Evolutionary conservation across 2,888 invertebrate species (phyloP), one percentile per base, ranked within the genome.

Genomic region (Heteromurus nitidus): DNA sequence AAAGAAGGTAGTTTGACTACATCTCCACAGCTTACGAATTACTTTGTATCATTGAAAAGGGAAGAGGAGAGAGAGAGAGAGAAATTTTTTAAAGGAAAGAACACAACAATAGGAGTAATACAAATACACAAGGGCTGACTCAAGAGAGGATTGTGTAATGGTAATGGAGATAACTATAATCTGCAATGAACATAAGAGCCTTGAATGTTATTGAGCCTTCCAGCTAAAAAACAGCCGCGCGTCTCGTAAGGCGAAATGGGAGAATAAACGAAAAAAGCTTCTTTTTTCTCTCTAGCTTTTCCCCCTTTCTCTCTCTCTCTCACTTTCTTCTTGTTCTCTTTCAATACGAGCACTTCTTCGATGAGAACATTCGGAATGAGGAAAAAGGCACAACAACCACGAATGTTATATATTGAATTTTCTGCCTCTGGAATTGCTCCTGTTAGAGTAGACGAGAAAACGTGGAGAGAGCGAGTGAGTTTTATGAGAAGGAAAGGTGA

Each of bases 401-500:
- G 69, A 69, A 53, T 69, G 50, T 55, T 31, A 31, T 65, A 31
- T 67, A 69, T 69, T 69, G 69, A 69, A 69, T 69, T 69, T 50
- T 67, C 47, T 47, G 50, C 67, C 16, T 28, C 28, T 67, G 18
- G 18, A 67, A 50, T 67, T 47, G 67, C 50, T 47, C 1, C 64
- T n/a, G 64, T 5, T 24, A 36, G 5, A 36, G 50, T n/a, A n/a
- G 3, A 30, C 62, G 30, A 9, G 30, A 44, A 22, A 22, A 55
- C 13, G 9, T 36, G 18, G n/a, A 1, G 36, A 70, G 30, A 69
- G 22, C 20, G 70, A 70, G 13, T 47, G 72, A 72, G 72, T 72
- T 72, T 72, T 72, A 72, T 62, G 72, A 72, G 72, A 72, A 47
- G 16, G 72, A 60, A 72, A 72, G 70, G 72, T 72, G 60, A 72